These are phyloP conservation scores for Mixornis gularis DNA, from an alignment of 2,113 vertebrate genomes.

Conservation along the genomic window DNA sequence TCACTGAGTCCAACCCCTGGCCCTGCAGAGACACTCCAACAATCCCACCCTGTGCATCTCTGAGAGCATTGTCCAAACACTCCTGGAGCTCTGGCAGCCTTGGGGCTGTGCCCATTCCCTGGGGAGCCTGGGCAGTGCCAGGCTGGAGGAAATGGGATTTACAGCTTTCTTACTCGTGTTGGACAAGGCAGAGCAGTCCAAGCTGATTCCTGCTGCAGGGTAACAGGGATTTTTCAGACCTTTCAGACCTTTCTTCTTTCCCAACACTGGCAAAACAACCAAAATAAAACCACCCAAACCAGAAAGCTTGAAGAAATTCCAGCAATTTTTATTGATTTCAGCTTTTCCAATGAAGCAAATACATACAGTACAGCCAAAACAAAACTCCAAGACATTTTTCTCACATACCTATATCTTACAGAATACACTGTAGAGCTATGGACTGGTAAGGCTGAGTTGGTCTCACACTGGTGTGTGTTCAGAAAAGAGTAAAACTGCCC, in stretches of 20 bases:
- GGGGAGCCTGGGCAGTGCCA: not conserved
- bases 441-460: slow-evolving; percentile 20
- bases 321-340: slow-evolving; percentile 65
- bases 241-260: not conserved
- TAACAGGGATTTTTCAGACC: not conserved
- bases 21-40: not conserved
- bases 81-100: not conserved
- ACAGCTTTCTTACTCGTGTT: not conserved
- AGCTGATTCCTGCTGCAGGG: not conserved
- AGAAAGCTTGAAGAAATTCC: slow-evolving; percentile 38
- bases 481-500: slow-evolving; percentile 40
- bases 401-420: slow-evolving; percentile 61
- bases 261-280: not conserved
- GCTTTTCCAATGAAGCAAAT: slow-evolving; percentile 67
- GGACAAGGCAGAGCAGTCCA: not conserved
- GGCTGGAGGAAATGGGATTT: not conserved
- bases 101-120: rapidly evolving
- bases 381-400: slow-evolving; percentile 39
- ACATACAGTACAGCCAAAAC: slow-evolving; percentile 59
- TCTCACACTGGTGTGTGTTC: slow-evolving; percentile 17
- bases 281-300: not conserved
- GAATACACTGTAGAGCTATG: slow-evolving; percentile 42
- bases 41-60: not conserved
- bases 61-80: rapidly evolving
- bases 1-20: rapidly evolving